These are phyloP conservation scores for Piprites chloris DNA, from an alignment of 2,113 vertebrate genomes.

Conservation along the genomic window DNA sequence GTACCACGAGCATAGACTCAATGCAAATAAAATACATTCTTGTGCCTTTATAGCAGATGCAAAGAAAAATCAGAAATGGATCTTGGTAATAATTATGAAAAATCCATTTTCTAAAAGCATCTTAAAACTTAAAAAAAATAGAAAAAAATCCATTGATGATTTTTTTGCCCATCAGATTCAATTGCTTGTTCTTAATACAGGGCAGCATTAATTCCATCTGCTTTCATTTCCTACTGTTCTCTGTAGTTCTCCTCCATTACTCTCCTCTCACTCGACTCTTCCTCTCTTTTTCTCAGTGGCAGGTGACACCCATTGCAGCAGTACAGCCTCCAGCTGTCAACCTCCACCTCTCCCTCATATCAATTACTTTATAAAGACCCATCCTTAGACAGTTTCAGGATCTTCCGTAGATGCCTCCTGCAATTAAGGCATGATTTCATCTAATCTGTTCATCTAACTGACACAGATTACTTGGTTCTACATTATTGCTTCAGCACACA, in stretches of 20 bases:
- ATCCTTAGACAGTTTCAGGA: not conserved
- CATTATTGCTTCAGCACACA: not conserved
- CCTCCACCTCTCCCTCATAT: not conserved
- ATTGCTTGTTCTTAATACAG: not conserved
- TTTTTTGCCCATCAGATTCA: not conserved
- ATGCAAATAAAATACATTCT: not conserved
- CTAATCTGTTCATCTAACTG: not conserved
- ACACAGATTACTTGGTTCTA: not conserved
- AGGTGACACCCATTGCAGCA: not conserved
- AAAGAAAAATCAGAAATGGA: not conserved
- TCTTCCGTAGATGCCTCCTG: not conserved
- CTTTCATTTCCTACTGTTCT: not conserved
- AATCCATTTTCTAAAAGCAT: not conserved
- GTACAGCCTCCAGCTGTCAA: not conserved
- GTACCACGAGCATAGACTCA: fast-evolving
- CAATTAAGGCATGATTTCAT: not conserved
- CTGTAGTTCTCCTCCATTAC: not conserved
- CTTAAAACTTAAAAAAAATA: not conserved
- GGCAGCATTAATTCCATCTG: not conserved
- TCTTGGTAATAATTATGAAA: not conserved
- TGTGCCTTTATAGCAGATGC: not conserved
- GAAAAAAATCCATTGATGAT: not conserved
- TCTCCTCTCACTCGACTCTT: not conserved
- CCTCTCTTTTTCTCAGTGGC: not conserved
- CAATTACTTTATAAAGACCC: not conserved